Percentiles rank a stretch among this genome's conserved stretches.
Evolutionary conservation across 2,888 invertebrate genomes (phyloP).

Genomic region (Chaetogeoica ovagalla): DNA sequence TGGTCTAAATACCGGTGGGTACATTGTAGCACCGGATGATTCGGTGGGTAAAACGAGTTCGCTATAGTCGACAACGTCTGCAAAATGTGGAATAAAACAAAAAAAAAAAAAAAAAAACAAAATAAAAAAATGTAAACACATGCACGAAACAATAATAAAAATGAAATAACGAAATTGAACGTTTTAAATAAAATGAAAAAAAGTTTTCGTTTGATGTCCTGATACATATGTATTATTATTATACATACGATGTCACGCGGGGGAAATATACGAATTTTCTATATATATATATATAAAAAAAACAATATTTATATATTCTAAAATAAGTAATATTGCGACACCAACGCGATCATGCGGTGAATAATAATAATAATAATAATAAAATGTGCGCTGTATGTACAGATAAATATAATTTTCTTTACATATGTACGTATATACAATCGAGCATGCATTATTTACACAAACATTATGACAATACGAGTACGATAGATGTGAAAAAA

Average conservation of each 20-base stretch:
- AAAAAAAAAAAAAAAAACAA: conserved; percentile 7
- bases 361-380: not conserved
- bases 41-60: conserved; percentile 76
- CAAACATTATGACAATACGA: not conserved
- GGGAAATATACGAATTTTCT: not conserved
- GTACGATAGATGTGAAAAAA: not conserved
- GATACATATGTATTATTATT: not conserved
- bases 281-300: too few species aligned
- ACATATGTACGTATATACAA: too few species aligned
- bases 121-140: conserved; percentile 48
- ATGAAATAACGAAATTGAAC: not conserved
- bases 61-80: conserved; percentile 75
- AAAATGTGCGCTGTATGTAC: too few species aligned
- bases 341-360: conserved; percentile 47
- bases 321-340: conserved; percentile 11
- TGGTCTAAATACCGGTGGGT: conserved; percentile 71
- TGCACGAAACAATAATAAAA: conserved; percentile 51
- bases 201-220: conserved; percentile 23
- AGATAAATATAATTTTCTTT: too few species aligned
- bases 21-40: conserved; percentile 71
- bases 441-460: conserved; percentile 3
- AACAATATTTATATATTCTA: not conserved
- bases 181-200: conserved; percentile 54
- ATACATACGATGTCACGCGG: too few species aligned
- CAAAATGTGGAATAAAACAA: conserved; percentile 61